Evolutionary conservation across 2,888 invertebrate species (phyloP), one percentile per base, ranked within the genome.

Genomic region (Bimastos eiseni): DNA sequence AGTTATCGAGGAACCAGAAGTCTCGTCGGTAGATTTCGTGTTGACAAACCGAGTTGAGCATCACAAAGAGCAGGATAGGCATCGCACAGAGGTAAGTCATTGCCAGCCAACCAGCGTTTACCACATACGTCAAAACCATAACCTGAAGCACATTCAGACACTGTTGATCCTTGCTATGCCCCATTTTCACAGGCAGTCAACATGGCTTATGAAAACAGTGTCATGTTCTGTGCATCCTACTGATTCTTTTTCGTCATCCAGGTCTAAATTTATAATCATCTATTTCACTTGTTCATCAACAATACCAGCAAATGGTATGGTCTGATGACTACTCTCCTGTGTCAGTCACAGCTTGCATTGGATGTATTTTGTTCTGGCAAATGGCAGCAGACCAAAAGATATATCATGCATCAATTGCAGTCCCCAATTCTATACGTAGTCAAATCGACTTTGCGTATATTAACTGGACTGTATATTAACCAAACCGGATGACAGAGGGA

Each of bases 91-190:
- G 91, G 6, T 93, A 93, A 55, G 93, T 92, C 44, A 95, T 93
- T 24, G 92, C 93, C 91, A 94, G 92, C 95, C 95, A 95, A 17
- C 92, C 93, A 41, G 94, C 91, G 91, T 94, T 94, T 90, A 94
- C 91, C 8, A 94, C 90, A 92, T 94, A 95, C 0, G 94, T 93
- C 24, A 94, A 91, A 6, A 93, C 91, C 93, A 94, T 93, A 90
- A 94, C 94, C 95, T 95, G 93, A 83, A 93, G 70, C 49, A 49
- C 49, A 49, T 49, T 49, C 49, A 49, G 0, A 24, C 24, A 49
- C n/a, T 24, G n/a, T n/a, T 70, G 30, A 70, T 11, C 11, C 30
- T 70, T 70, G 70, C n/a, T 70, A n/a, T 30, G 70, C 30, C n/a
- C 13, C 70, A 70, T 13, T 30, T 70, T n/a, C 70, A 11, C n/a